Evolutionary conservation across 2,888 invertebrate genomes (phyloP).

Genomic region (Drosophila macrothrix): DNA sequence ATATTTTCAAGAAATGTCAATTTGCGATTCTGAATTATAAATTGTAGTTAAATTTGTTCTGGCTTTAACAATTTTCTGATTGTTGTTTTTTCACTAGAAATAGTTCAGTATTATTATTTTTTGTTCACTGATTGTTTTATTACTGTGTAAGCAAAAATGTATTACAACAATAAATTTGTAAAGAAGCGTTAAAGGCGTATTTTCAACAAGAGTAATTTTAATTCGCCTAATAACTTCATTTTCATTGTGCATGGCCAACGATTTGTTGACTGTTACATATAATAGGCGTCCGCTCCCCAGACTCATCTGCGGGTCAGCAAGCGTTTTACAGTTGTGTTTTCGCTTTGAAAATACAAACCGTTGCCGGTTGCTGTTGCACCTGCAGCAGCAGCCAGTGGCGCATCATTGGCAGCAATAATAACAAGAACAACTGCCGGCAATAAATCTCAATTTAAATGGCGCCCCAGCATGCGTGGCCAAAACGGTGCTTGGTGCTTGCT

Average conservation of each 20-base stretch:
- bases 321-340: conserved; percentile 75
- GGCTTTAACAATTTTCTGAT: background rate
- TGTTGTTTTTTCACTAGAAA: background rate
- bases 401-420: conserved; percentile 58
- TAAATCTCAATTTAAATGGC: conserved; percentile 84
- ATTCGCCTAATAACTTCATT: conserved; percentile 77
- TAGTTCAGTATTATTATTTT: background rate
- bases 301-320: conserved; percentile 43
- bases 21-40: background rate
- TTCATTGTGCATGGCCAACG: conserved; percentile 44
- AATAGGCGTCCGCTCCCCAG: conserved; percentile 40
- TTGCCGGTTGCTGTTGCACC: conserved; percentile 48
- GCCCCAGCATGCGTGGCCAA: conserved; percentile 82
- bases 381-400: conserved; percentile 47
- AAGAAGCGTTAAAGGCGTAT: background rate
- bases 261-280: conserved; percentile 70
- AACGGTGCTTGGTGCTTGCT: conserved; percentile 62
- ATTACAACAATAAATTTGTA: conserved; percentile 14
- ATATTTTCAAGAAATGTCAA: background rate
- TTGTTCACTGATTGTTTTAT: background rate
- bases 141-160: background rate
- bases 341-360: conserved; percentile 55
- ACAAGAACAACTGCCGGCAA: conserved; percentile 73
- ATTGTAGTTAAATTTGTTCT: background rate
- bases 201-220: conserved; percentile 33